These are phyloP conservation scores for Mycteria americana DNA, from an alignment of 2,797 vertebrate genomes.

Conservation along the genomic window DNA sequence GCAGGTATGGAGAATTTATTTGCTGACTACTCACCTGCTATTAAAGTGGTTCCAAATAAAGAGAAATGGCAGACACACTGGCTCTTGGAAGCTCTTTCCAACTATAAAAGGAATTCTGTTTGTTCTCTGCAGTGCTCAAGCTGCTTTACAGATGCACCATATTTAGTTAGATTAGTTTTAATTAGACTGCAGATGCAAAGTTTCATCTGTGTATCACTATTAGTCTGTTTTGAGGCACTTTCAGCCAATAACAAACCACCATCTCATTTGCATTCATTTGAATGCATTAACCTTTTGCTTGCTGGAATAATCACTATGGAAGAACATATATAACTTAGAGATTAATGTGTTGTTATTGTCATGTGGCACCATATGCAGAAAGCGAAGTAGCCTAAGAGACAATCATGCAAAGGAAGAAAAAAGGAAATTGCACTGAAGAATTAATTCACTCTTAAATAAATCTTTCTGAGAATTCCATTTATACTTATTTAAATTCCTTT, in stretches of 20 bases:
- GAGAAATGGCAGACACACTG: conserved; percentile 6
- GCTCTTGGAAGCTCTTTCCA: conserved; percentile 15
- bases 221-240: conserved; percentile 1
- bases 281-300: conserved; percentile 24
- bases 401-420: neutral
- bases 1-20: neutral
- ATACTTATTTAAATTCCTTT: conserved; percentile 44
- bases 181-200: conserved; percentile 45
- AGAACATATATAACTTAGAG: neutral
- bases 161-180: conserved; percentile 59
- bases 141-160: conserved; percentile 20
- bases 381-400: neutral
- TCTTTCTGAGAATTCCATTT: conserved; percentile 36
- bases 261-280: neutral
- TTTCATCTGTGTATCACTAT: conserved; percentile 12
- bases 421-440: neutral
- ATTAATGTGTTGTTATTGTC: neutral
- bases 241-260: conserved; percentile 4
- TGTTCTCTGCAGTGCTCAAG: neutral
- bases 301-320: neutral
- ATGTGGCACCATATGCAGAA: neutral
- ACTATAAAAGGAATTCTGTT: conserved; percentile 1
- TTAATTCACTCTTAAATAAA: conserved; percentile 30
- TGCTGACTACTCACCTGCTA: conserved; percentile 39
- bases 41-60: conserved; percentile 25